phyloP scores from a whole-genome alignment of 2,888 invertebrate genomes.

The Epinotia ramella region DNA sequence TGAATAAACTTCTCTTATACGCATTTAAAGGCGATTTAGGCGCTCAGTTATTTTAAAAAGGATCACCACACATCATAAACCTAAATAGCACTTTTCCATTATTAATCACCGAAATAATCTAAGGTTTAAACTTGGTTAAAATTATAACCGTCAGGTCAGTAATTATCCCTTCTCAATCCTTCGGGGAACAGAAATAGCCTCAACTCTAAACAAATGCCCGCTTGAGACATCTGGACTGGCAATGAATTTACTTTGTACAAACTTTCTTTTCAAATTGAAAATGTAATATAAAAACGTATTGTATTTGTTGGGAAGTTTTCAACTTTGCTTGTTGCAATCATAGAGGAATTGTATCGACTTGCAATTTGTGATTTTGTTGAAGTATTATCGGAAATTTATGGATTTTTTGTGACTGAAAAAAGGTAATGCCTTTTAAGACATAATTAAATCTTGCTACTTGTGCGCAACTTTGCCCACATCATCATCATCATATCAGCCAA shows the following conservation, averaged over 20 bases:
- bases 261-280: slow-evolving; percentile 15
- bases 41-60: background rate
- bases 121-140: slow-evolving; percentile 48
- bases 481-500: too few relatives aligned
- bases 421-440: background rate
- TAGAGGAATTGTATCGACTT: background rate
- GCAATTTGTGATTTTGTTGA: background rate
- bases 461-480: background rate
- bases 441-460: background rate
- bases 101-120: slow-evolving; percentile 43
- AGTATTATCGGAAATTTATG: background rate
- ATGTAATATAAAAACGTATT: background rate
- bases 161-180: slow-evolving; percentile 63
- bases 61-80: slow-evolving; percentile 25
- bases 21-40: slow-evolving; percentile 22
- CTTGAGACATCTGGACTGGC: slow-evolving; percentile 65
- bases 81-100: slow-evolving; percentile 26
- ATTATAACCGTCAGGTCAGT: slow-evolving; percentile 55
- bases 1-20: background rate
- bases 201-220: slow-evolving; percentile 62
- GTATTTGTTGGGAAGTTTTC: background rate
- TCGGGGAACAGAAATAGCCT: slow-evolving; percentile 70
- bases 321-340: background rate
- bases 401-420: background rate
- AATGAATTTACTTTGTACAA: slow-evolving; percentile 18